A percentile compares a stretch with the other conserved stretches of the same genome.
These are phyloP conservation scores for Sinocyclocheilus rhinocerous DNA, from an alignment of 2,113 vertebrate species.

Conservation along the genomic window DNA sequence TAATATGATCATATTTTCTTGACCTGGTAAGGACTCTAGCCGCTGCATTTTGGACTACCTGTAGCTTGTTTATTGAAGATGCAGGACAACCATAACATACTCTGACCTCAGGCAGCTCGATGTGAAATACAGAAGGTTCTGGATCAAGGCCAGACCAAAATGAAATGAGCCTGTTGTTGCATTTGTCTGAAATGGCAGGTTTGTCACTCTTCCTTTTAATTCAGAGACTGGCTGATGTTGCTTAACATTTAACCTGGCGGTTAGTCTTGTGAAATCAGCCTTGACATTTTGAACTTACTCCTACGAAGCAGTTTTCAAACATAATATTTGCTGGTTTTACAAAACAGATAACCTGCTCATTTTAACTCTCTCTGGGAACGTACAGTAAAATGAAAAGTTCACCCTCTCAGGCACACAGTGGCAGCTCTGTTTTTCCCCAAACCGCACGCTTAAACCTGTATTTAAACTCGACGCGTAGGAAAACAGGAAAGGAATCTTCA, in stretches of 20 bases:
- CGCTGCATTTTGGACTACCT: no score
- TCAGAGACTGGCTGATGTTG: not conserved
- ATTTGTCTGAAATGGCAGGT: not conserved
- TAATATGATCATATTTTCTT: no score
- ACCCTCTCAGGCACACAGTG: not conserved
- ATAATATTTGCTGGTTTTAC: slow-evolving; percentile 6
- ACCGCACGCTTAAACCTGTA: slow-evolving; percentile 7
- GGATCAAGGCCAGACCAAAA: slow-evolving; percentile 33
- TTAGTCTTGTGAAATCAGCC: slow-evolving; percentile 1
- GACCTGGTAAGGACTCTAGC: no score
- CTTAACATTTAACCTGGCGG: not conserved
- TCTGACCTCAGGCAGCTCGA: slow-evolving; percentile 24
- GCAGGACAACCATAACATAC: no score
- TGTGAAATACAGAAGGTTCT: slow-evolving; percentile 12
- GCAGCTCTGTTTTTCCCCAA: not conserved
- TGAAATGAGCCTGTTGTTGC: slow-evolving; percentile 21
- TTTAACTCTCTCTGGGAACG: slow-evolving; percentile 10
- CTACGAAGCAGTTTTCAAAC: not conserved
- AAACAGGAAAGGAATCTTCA: slow-evolving; percentile 53
- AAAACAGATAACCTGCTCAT: slow-evolving; percentile 13
- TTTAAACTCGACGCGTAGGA: slow-evolving; percentile 1
- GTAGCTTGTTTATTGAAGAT: no score
- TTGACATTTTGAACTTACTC: not conserved
- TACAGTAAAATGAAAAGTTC: not conserved
- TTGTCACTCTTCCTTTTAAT: not conserved